Evolutionary conservation across 2,113 vertebrate species (phyloP), one percentile per base, ranked within the genome.

Genomic region (Laticauda laticaudata): DNA sequence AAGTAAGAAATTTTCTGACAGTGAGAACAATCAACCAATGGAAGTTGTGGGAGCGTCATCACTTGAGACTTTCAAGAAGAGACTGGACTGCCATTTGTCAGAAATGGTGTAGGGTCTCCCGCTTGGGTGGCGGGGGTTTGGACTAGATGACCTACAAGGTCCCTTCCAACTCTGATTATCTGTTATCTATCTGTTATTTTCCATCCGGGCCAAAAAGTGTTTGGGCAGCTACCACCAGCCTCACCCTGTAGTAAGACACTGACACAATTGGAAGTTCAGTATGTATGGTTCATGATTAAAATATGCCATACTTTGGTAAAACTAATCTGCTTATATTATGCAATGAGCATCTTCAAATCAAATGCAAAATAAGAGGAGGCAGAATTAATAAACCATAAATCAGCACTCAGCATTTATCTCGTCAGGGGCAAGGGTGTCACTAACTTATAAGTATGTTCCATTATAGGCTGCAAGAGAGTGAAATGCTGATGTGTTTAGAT

Each of bases 401-500:
- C 34, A 55, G 81, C n/a, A 91, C 86, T 89, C 93, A 89, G 59
- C 5, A 43, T 89, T 94, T 92, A 75, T 56, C 90, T 92, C 53
- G 39, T 51, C 39, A 94, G 91, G 54, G n/a, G n/a, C 92, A 10
- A 3, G 11, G 12, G 2, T 53, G 1, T 92, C 6, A 93, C 93
- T 93, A 53, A 92, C 69, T 91, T 93, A 53, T 85, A 56, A 64
- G 59, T 86, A 45, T 43, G 18, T 86, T 92, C 34, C 20, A 24
- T 93, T 94, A 87, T n/a, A 29, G 9, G 7, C 88, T 48, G 56
- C 81, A 61, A 64, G 57, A 87, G 75, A 87, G 12, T 57, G 57
- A 23, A 85, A 89, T 39, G 81, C 3, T 0, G 0, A 0, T 86
- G 87, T 69, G 4, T 86, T 95, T 87, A 90, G 43, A 92, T 89